phyloP scores from a whole-genome alignment of 2,797 vertebrate genomes.

The Clarias laeviceps region DNA sequence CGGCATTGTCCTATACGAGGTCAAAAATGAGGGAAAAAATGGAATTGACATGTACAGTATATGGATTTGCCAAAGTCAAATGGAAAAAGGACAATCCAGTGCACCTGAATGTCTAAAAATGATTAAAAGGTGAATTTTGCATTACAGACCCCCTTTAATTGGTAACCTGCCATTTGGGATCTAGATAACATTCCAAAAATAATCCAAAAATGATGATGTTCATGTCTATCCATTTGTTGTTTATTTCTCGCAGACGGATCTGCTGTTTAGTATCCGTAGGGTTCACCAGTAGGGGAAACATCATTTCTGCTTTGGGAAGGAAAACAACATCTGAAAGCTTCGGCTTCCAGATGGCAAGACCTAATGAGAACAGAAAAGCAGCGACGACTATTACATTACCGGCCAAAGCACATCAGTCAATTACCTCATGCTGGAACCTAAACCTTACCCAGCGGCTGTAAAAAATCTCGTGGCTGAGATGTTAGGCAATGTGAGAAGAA shows the following conservation, averaged over 20 bases:
- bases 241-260: background rate
- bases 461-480: constrained; percentile 40
- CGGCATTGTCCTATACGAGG: too few relatives aligned
- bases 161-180: background rate
- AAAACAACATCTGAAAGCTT: constrained; percentile 52
- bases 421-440: constrained; percentile 42
- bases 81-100: too few relatives aligned
- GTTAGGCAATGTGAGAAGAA: constrained; percentile 22
- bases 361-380: constrained; percentile 71
- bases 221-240: background rate
- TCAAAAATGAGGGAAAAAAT: too few relatives aligned
- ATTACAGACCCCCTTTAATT: background rate
- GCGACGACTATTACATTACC: constrained; percentile 69
- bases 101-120: too few relatives aligned
- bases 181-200: background rate
- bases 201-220: background rate
- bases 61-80: too few relatives aligned
- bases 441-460: constrained; percentile 21
- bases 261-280: constrained; percentile 34
- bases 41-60: too few relatives aligned
- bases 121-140: too few relatives aligned
- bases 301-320: constrained; percentile 38
- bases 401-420: constrained; percentile 72
- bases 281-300: constrained; percentile 47
- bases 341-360: constrained; percentile 70